Base-by-base conservation (phyloP, 2,888 invertebrate species). In the Diadromus collaris region DNA sequence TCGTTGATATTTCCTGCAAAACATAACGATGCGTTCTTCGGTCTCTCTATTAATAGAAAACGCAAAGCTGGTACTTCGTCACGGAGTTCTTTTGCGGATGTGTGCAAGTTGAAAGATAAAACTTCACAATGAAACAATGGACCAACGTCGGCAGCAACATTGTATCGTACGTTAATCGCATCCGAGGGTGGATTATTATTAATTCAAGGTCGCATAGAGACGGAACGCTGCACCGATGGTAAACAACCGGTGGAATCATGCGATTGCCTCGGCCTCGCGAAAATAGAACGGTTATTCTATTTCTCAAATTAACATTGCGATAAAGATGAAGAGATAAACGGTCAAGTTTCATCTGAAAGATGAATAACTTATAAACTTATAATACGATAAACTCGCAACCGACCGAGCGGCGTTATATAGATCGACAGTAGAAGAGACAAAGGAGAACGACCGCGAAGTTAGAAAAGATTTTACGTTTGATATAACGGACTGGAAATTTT, bases 201-300 rank as follows among this genome's bases (percentile, higher is more conserved):
- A 46, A 77, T 68, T 56, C 68, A 68, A 68, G 68, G 68, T 41
- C 68, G 6, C 29, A 48, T 4, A 19, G 21, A 19, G n/a, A n/a
- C 13, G 38, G 16, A 38, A 13, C 19, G 27, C 21, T 7, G 63
- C 24, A 56, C 16, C 29, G 21, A 44, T 24, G 61, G 46, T 72
- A 77, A 72, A 72, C 72, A 77, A 61, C 63, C 54, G 27, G 21
- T 67, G 56, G 21, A 56, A 24, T 61, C 21, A 21, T 10, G 34
- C 41, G 41, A 51, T 54, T 56, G 27, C 56, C 46, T 56, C 34
- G 54, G 63, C 54, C 54, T 16, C 24, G 24, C 46, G 24, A 61
- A 72, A 76, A 71, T 67, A 76, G 71, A 76, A 64, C 69, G 58
- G 41, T 44, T 29, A 24, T 71, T 60, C 58, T 21, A 16, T n/a